Evolutionary conservation across 2,113 vertebrate species (phyloP), one percentile per base, ranked within the genome.

Genomic region (Erythrolamprus reginae): DNA sequence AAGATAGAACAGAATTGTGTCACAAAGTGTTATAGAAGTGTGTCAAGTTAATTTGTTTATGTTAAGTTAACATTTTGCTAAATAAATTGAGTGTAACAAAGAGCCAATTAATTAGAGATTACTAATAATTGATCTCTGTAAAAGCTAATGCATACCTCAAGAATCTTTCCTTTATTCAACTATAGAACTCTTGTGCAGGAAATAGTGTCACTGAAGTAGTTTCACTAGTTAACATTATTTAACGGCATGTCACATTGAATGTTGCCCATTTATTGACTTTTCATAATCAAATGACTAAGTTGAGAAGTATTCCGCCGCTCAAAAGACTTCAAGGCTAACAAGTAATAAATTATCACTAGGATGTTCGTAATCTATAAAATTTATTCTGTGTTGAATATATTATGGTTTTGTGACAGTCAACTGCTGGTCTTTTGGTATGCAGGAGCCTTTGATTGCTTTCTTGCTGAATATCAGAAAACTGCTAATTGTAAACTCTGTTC

Each of bases 271-370:
- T 89, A 38, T 70, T 89, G 83, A 92, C 26, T 77, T 0, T 33
- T 51, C 26, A 77, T 90, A 89, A 92, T n/a, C 5, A 48, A 93
- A 65, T 53, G 83, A 45, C 10, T 24, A 56, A 38, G 42, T 84
- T 87, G 45, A 4, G 24, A 84, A 50, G 24, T 47, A 38, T 47
- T n/a, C 17, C 83, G 10, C 15, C 23, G 53, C 88, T 86, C 9
- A 56, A 84, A 84, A 90, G 47, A 53, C 15, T 17, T 50, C 33
- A 89, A 89, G 48, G 48, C 48, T 92, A 89, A 53, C 38, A 56
- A 91, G 83, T 82, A 91, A 92, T 28, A 87, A 92, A 90, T 70
- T 70, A 85, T 19, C 33, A 48, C 87, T 87, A 38, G 85, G 53
- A 83, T 86, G 82, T 87, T 47, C 3, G 28, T 51, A 9, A 91